Conservation (phyloP, 2,113 vertebrate species). For the Lepus timidus region DNA sequence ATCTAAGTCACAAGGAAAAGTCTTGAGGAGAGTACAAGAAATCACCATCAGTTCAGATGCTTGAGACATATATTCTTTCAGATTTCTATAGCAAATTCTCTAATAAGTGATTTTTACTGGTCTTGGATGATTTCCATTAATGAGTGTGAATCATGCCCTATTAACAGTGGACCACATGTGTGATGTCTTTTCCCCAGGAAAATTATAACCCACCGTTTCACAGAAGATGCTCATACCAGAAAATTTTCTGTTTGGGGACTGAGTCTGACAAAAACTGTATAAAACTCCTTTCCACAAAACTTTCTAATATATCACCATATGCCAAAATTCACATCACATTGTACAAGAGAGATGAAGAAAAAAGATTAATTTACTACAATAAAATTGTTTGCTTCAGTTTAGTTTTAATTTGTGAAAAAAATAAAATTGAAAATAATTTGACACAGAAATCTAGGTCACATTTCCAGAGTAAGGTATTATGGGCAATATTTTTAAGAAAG, state of each 20-base stretch:
- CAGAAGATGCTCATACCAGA: background rate
- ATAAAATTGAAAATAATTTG: background rate
- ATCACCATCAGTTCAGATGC: no score
- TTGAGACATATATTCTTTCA: background rate
- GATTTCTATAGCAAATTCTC: background rate
- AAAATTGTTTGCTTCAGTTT: background rate
- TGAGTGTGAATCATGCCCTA: background rate
- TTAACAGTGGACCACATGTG: background rate
- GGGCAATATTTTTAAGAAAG: background rate
- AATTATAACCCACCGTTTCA: background rate
- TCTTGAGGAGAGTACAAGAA: background rate
- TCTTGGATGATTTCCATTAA: slow-evolving; percentile 12
- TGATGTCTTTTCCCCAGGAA: background rate
- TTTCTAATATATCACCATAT: background rate
- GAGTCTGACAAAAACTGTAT: background rate
- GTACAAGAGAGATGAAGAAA: background rate
- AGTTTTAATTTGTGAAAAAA: background rate
- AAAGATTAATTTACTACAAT: background rate
- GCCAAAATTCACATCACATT: background rate
- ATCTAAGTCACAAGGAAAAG: background rate
- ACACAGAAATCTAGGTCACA: background rate
- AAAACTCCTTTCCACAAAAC: background rate
- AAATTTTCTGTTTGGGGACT: background rate
- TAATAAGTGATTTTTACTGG: background rate
- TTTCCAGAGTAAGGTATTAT: background rate